Base-by-base conservation (phyloP, 2,797 vertebrate species). In the Sebastiscus tertius region DNA sequence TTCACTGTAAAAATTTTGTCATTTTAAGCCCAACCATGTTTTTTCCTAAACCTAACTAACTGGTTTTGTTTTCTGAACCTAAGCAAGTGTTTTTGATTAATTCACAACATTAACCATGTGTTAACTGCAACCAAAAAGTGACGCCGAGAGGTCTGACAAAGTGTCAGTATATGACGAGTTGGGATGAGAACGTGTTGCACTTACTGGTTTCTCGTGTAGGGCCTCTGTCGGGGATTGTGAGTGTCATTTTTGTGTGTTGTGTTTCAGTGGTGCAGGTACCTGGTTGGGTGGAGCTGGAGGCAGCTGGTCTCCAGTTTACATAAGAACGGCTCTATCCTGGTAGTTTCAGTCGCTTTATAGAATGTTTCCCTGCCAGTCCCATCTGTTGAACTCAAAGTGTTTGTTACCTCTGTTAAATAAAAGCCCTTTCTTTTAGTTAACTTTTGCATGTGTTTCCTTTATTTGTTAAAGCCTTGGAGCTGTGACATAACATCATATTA, bases 341-440 rank as follows among this genome's bases (percentile, higher is more conserved):
- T 49, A 49, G 16, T 49, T 49, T 49, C 18, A 49, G 46, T 49
- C 16, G 16, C 42, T 49, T 20, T 52, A n/a, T n/a, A 52, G 20
- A 4, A n/a, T 52, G 49, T 20, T 52, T 52, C 20, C 49, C 20
- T 9, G 49, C 49, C 8, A 52, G 20, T 54, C 49, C 49, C 20
- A 54, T n/a, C 49, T 54, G 49, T 54, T 54, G 20, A 52, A 0
- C 0, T 52, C 3, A 46, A 46, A 0, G 0, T 46, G 42, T 52
- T 20, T 52, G 49, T 54, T 54, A 54, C 49, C 49, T 54, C 49
- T 54, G 49, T 54, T 54, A 49, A 20, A 20, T 18, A 49, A 49
- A 49, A 49, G 3, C 1, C 1, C 46, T 49, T 49, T 49, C 46
- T 49, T 49, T 20, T 49, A 49, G 18, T 49, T 49, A n/a, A 54